A percentile compares a stretch with the other conserved stretches of the same genome.
phyloP scores from a whole-genome alignment of 2,113 vertebrate species.

The Uria lomvia region DNA sequence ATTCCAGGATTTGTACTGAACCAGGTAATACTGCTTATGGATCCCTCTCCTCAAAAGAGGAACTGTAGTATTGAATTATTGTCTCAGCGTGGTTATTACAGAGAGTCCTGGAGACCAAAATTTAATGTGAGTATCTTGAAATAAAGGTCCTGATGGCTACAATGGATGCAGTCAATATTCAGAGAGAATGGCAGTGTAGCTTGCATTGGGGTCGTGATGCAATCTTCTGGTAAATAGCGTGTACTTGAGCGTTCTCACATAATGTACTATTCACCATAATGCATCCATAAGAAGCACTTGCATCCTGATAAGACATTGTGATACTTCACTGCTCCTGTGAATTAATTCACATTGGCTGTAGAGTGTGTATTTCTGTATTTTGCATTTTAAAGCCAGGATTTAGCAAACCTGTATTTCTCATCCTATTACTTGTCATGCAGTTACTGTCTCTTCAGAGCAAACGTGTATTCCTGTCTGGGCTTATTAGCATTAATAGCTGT shows the following conservation, averaged over 20 bases:
- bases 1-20: background rate
- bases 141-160: background rate
- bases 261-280: background rate
- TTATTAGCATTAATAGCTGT: slow-evolving; percentile 46
- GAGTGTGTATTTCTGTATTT: slow-evolving; percentile 10
- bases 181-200: background rate
- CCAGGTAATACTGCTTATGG: background rate
- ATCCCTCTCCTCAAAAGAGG: background rate
- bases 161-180: background rate
- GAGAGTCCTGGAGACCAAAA: background rate
- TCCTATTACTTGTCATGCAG: slow-evolving; percentile 42
- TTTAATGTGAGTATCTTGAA: background rate
- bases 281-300: background rate
- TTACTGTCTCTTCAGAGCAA: slow-evolving; percentile 36
- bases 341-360: slow-evolving; percentile 1
- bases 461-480: slow-evolving; percentile 23
- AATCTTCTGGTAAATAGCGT: background rate
- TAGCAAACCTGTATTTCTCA: background rate
- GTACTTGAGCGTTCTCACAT: background rate
- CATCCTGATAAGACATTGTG: background rate
- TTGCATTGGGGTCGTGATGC: background rate
- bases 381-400: slow-evolving; percentile 24
- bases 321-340: slow-evolving; percentile 23
- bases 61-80: background rate
- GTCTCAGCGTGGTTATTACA: background rate